phyloP scores from a whole-genome alignment of 64 coral and sea anemone genomes.

The Stichodactyla mertensii region DNA sequence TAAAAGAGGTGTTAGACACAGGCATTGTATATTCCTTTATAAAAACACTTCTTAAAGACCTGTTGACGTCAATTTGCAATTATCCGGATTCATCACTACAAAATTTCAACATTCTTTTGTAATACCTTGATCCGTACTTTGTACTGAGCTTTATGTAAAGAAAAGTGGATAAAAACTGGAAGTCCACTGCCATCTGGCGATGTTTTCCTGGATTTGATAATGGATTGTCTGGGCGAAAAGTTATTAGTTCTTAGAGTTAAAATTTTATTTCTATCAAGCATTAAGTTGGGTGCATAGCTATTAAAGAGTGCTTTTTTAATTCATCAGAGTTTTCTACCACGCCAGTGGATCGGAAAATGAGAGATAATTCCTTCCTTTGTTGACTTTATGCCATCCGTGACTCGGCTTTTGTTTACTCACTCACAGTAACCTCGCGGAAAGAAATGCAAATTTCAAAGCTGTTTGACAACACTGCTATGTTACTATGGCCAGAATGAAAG shows the following conservation, averaged over 20 bases:
- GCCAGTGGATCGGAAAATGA: background rate
- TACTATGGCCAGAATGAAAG: background rate
- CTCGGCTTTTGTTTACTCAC: slow-evolving; percentile 5
- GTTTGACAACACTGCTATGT: slow-evolving; percentile 13
- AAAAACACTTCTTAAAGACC: background rate
- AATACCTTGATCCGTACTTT: background rate
- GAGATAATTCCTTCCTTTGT: background rate
- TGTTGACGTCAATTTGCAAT: background rate
- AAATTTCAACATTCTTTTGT: background rate
- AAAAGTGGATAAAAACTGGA: too few species aligned
- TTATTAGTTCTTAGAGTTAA: background rate
- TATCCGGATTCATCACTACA: background rate
- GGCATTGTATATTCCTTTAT: background rate
- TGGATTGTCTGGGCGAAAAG: background rate
- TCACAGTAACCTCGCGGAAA: background rate
- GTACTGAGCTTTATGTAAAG: background rate
- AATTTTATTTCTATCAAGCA: too few species aligned
- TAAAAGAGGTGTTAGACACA: background rate
- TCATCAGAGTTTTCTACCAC: background rate
- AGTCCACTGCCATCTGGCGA: too few species aligned
- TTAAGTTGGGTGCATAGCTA: background rate
- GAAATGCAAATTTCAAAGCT: background rate
- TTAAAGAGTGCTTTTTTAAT: background rate
- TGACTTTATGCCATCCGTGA: slow-evolving; percentile 11
- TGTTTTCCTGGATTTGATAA: too few species aligned